Conservation (phyloP, 1,140 invertebrate genomes). For the Notospermus geniculatus region DNA sequence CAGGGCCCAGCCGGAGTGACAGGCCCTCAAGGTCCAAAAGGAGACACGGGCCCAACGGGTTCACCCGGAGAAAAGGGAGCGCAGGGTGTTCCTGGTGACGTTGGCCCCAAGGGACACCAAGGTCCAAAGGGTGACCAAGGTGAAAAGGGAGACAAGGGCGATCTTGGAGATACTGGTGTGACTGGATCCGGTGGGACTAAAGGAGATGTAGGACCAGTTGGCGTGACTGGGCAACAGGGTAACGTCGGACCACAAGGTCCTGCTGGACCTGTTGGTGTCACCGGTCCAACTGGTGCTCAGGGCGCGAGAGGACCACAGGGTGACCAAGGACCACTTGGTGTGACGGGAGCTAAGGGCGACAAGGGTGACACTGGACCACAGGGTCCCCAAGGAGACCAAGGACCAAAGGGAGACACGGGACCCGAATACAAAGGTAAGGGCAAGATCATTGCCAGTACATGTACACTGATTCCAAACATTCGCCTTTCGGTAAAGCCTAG, state of each 20-base stretch:
- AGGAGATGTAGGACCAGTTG: conserved; percentile 9
- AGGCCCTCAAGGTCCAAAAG: conserved; percentile 11
- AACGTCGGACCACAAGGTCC: not conserved
- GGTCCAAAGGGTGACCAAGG: conserved; percentile 11
- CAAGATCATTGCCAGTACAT: too few species aligned
- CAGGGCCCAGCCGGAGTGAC: not conserved
- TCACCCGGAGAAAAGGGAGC: not conserved
- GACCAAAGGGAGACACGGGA: too few species aligned
- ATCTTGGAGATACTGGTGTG: conserved; percentile 8
- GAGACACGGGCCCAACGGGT: conserved; percentile 4
- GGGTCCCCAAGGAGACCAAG: too few species aligned
- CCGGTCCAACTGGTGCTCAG: not conserved
- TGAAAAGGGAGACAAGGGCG: conserved; percentile 6
- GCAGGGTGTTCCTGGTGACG: not conserved
- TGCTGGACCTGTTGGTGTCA: not conserved
- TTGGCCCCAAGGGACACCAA: conserved; percentile 8
- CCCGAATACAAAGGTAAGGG: too few species aligned
- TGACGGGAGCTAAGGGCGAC: not conserved
- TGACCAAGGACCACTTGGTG: conserved; percentile 2
- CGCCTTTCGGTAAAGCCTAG: too few species aligned
- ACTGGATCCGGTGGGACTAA: conserved; percentile 7
- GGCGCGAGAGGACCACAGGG: conserved; percentile 1
- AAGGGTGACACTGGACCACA: not conserved
- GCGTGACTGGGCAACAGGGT: conserved; percentile 7
- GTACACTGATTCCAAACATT: too few species aligned